Evolutionary conservation across 2,888 invertebrate species (phyloP), one percentile per base, ranked within the genome.

Genomic region (Oxycera nigricornis): DNA sequence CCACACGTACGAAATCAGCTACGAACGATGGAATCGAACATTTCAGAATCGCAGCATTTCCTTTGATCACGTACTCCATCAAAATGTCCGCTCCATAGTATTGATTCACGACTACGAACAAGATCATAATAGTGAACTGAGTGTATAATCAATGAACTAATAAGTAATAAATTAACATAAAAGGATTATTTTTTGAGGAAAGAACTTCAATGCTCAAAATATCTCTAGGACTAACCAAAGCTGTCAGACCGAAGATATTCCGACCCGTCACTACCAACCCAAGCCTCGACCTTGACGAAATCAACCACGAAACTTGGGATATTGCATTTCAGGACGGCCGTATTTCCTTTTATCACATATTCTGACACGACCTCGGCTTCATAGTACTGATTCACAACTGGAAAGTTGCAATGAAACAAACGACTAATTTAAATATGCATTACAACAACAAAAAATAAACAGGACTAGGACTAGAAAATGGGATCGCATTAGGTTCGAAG

Each of bases 271-370:
- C 89, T 89, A 81, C 88, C 87, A 77, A 89, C 86, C 95, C 95
- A 95, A 77, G 93, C 91, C 83, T 93, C 92, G 72, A 97, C 95
- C 83, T 91, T 91, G 70, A 97, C 94, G 86, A 95, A 96, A 87
- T 96, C 96, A 57, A 94, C 92, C 75, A 95, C 94, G 85, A 95
- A 95, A 78, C 94, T 94, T 30, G 95, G 95, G 81, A 95, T 94
- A 81, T 93, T 94, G 87, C 95, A 95, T 85, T 94, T 94, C 59
- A 95, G 87, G 74, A 95, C 92, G 11, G 94, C 95, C 31, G 94
- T 91, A 83, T 95, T 95, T 72, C 95, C 94, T 79, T 92, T 90
- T 80, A 95, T 95, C 55, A 95, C 94, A 86, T 95, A 94, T 84
- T 95, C 95, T 77, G 94, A 94, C 79, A 94, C 93, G 79, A 93